These are phyloP conservation scores for Gobionotothen gibberifrons DNA, from an alignment of 2,797 vertebrate species.

Conservation along the genomic window DNA sequence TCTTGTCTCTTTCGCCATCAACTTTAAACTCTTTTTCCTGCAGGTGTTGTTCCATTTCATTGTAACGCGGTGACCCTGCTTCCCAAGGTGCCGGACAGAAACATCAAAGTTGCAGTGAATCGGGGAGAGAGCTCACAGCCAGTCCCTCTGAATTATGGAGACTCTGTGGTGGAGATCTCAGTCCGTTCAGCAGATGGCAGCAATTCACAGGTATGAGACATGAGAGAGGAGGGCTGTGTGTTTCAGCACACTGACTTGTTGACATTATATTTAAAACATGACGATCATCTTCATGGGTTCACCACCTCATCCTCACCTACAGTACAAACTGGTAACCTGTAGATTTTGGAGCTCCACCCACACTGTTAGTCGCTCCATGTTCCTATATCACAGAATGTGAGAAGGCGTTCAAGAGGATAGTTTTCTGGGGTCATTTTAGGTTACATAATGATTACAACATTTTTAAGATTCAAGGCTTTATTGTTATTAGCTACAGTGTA, in stretches of 20 bases:
- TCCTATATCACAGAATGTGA: background rate
- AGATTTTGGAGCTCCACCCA: background rate
- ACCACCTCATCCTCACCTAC: background rate
- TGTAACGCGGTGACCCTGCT: constrained; percentile 58
- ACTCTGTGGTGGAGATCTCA: constrained; percentile 71
- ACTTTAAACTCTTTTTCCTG: background rate
- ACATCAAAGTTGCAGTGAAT: constrained; percentile 73
- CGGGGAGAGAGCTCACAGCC: constrained; percentile 35
- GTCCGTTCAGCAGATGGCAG: constrained; percentile 83
- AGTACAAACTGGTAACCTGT: background rate
- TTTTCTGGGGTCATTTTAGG: constrained; percentile 7
- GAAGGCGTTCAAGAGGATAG: background rate
- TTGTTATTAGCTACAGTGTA: too few species aligned
- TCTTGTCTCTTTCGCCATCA: too few species aligned
- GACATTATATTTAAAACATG: background rate
- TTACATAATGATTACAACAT: background rate
- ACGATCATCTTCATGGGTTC: background rate
- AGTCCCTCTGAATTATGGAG: constrained; percentile 64
- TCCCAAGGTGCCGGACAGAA: constrained; percentile 63
- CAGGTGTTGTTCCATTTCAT: constrained; percentile 64
- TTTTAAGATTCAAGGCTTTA: too few species aligned
- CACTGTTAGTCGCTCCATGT: background rate
- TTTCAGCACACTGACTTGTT: background rate
- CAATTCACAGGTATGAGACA: constrained; percentile 71
- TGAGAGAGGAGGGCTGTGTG: background rate